These are phyloP conservation scores for Rostratula benghalensis DNA, from an alignment of 2,113 vertebrate genomes.

Conservation along the genomic window DNA sequence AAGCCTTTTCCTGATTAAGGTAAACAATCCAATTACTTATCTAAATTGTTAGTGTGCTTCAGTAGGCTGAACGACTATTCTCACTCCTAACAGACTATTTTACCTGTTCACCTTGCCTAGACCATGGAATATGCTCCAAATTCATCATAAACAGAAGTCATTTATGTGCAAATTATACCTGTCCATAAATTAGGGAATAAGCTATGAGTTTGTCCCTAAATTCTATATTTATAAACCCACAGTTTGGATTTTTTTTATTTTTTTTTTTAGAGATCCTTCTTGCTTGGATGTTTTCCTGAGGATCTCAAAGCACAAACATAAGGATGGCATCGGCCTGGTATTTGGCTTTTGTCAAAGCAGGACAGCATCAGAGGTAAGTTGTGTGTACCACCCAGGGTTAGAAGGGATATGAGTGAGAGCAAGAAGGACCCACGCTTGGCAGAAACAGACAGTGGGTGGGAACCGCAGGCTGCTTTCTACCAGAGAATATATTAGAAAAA, in stretches of 20 bases:
- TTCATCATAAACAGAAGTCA: not conserved
- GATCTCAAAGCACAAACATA: not conserved
- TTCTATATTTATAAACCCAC: not conserved
- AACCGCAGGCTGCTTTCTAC: not conserved
- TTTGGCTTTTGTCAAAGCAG: not conserved
- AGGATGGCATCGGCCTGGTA: not conserved
- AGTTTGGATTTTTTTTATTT: not conserved
- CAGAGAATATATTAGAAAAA: not conserved
- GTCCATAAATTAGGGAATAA: not conserved
- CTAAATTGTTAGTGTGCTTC: slow-evolving; percentile 21
- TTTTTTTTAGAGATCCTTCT: not conserved
- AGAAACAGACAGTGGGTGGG: not conserved
- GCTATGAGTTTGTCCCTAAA: not conserved
- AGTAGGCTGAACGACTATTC: not conserved
- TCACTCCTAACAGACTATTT: not conserved
- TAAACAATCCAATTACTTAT: slow-evolving; percentile 38
- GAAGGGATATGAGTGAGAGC: not conserved
- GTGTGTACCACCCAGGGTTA: not conserved
- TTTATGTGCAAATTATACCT: not conserved
- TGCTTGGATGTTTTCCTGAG: not conserved
- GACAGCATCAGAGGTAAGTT: not conserved
- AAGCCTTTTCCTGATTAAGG: slow-evolving; percentile 7
- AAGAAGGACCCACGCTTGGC: not conserved
- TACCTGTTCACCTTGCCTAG: not conserved
- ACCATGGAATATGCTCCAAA: not conserved